phyloP scores from a whole-genome alignment of 2,888 invertebrate genomes.

The Neocrepidodera transversa region DNA sequence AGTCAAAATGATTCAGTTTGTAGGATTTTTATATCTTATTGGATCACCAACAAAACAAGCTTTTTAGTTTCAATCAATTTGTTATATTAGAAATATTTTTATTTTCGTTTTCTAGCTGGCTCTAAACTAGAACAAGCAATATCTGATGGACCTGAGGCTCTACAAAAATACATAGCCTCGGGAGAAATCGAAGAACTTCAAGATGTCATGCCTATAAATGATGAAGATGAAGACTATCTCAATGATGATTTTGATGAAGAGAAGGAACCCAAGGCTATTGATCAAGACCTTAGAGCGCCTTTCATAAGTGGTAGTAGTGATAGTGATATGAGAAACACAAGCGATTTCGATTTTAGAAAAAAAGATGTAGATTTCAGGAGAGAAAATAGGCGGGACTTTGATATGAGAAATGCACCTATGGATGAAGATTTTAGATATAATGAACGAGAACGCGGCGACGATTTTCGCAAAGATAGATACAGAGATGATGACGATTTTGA shows the following conservation, averaged over 20 bases:
- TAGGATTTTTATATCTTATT: no score
- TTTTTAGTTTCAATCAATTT: not conserved
- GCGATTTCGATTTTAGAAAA: conserved; percentile 47
- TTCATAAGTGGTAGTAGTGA: conserved; percentile 44
- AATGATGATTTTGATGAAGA: conserved; percentile 63
- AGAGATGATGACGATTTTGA: conserved; percentile 49
- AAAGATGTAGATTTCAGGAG: conserved; percentile 44
- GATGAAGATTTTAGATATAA: conserved; percentile 52
- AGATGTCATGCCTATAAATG: conserved; percentile 76
- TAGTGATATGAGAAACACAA: conserved; percentile 44
- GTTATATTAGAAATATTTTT: not conserved
- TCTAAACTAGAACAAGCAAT: conserved; percentile 80
- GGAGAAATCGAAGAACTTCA: conserved; percentile 83
- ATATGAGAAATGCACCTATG: conserved; percentile 47
- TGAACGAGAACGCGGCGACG: conserved; percentile 44
- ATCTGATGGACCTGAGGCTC: conserved; percentile 76
- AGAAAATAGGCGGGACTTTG: conserved; percentile 48
- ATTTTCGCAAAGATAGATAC: conserved; percentile 45
- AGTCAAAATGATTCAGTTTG: no score
- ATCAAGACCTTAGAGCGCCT: conserved; percentile 52
- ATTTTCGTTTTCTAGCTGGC: conserved; percentile 64
- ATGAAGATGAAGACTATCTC: conserved; percentile 63
- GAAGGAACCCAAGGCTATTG: conserved; percentile 33
- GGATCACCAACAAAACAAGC: no score
- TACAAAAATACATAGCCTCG: conserved; percentile 79